Base-by-base conservation (phyloP, 2,113 vertebrate genomes). In the Thryonomys swinderianus region DNA sequence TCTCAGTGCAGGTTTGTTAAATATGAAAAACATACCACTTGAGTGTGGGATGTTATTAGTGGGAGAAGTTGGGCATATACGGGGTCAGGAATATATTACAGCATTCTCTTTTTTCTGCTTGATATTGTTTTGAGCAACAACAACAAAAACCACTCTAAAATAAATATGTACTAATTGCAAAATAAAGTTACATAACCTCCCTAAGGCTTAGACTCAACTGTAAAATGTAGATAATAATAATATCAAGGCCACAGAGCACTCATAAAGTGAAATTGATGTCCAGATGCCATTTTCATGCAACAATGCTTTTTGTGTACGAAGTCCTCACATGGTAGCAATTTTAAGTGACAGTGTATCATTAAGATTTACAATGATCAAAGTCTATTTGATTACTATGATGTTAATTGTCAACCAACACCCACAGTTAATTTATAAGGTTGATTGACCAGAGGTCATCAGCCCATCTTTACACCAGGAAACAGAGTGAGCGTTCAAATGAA, bases 1-100 rank as follows among this genome's bases (percentile, higher is more conserved):
- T 76, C 4, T 30, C 14, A 8, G 23, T 20, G 6, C 25, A 25
- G 37, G 25, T 51, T 91, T 18, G 40, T 12, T 40, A 40, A 27
- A 62, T 42, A 3, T 1, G 78, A 62, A 11, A 53, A 82, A 71
- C 34, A 1, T 13, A 40, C 5, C 25, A 42, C n/a, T 45, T 0
- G 32, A 9, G 5, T 55, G 11, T 17, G 6, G 1, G 2, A 40
- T 67, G 2, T 30, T 80, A 5, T 62, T 18, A 34, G 13, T 53
- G 2, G 2, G 2, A 10, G 2, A 73, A 2, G 16, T 18, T 81
- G 7, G 55, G 6, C 9, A 16, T 73, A 18, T 53, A 23, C 40
- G 18, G 9, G 4, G 3, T 8, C 2, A 55, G 17, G 3, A 3
- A 9, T 51, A 48, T 12, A 6, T 21, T 7, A 3, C 6, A 48